A percentile compares a stretch with the other conserved stretches of the same genome.
These are phyloP conservation scores for Cyclophora punctaria DNA, from an alignment of 2,888 invertebrate genomes.

Conservation along the genomic window DNA sequence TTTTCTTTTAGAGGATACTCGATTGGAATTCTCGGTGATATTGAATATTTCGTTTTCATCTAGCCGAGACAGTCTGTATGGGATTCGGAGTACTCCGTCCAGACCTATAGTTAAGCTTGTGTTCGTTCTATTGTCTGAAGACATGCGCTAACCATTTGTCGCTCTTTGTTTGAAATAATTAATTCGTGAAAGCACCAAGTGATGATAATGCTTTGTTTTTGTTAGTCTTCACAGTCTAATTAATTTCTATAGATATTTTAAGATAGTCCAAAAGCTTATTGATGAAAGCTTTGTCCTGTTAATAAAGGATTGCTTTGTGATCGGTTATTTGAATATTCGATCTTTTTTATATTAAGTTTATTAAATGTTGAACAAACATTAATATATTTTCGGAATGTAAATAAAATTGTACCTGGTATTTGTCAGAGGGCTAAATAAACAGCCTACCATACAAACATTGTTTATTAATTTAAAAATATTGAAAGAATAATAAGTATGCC, in stretches of 20 bases:
- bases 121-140: not conserved
- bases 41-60: slow-evolving; percentile 54
- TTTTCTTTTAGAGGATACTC: slow-evolving; percentile 57
- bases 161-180: not conserved
- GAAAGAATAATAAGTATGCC: too few species aligned
- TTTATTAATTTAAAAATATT: too few species aligned
- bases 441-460: too few species aligned
- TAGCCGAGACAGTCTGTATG: slow-evolving; percentile 18
- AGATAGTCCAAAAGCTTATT: not conserved
- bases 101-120: slow-evolving; percentile 22
- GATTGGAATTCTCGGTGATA: slow-evolving; percentile 59
- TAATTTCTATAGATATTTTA: not conserved
- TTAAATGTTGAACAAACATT: too few species aligned
- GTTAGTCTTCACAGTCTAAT: not conserved
- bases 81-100: slow-evolving; percentile 2
- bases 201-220: not conserved
- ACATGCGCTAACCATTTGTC: not conserved
- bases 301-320: too few species aligned
- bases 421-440: too few species aligned
- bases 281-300: too few species aligned
- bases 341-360: too few species aligned
- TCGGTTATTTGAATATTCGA: too few species aligned
- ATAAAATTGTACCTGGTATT: too few species aligned
- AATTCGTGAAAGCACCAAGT: not conserved
- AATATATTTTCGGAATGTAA: too few species aligned